These are phyloP conservation scores for Scrobipalpa atriplicella DNA, from an alignment of 2,888 invertebrate genomes.

Conservation along the genomic window DNA sequence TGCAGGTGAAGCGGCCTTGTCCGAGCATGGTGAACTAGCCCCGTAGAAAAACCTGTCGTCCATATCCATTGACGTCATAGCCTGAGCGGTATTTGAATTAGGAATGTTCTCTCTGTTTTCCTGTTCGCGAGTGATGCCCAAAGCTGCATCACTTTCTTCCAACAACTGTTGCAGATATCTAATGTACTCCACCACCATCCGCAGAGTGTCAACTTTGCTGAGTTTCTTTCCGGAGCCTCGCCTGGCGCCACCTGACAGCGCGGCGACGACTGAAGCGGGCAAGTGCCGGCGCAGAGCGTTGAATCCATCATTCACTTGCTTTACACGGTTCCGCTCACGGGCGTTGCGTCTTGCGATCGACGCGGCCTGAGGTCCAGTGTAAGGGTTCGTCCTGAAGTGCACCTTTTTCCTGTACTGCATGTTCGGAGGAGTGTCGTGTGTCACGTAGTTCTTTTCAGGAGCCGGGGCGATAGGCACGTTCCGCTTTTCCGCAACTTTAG, in stretches of 20 bases:
- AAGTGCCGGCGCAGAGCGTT: slow-evolving; percentile 94
- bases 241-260: slow-evolving; percentile 84
- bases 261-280: slow-evolving; percentile 90
- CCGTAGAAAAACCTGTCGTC: slow-evolving; percentile 79
- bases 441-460: slow-evolving; percentile 80
- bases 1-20: slow-evolving; percentile 88
- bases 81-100: slow-evolving; percentile 58
- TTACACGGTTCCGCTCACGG: slow-evolving; percentile 96
- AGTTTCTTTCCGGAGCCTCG: slow-evolving; percentile 92
- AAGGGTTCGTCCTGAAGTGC: slow-evolving; percentile 85
- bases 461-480: slow-evolving; percentile 83
- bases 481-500: slow-evolving; percentile 78
- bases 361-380: slow-evolving; percentile 88
- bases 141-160: slow-evolving; percentile 86
- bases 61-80: slow-evolving; percentile 74
- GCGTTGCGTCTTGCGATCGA: slow-evolving; percentile 96
- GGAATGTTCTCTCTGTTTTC: slow-evolving; percentile 78
- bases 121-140: slow-evolving; percentile 73
- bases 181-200: slow-evolving; percentile 96
- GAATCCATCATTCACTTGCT: slow-evolving; percentile 97
- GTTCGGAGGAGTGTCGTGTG: slow-evolving; percentile 79
- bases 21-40: slow-evolving; percentile 84
- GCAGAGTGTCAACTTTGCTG: slow-evolving; percentile 94
- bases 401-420: slow-evolving; percentile 88
- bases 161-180: slow-evolving; percentile 91